Base-by-base conservation (phyloP, 2,888 invertebrate genomes). In the Lasius fuliginosus region DNA sequence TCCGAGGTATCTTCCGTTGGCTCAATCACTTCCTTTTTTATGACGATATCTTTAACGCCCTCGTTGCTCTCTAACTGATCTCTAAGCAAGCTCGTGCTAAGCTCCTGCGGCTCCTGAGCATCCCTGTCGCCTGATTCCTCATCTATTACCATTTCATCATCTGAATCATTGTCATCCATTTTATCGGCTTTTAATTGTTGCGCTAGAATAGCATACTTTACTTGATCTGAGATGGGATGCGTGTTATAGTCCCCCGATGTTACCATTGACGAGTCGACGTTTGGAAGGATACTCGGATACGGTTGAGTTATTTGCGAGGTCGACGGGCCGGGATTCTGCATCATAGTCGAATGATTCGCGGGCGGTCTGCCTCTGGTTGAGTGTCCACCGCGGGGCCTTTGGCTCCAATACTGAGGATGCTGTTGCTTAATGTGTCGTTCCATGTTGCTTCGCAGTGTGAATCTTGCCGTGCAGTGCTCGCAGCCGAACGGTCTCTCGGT, bases 391-490 rank as follows among this genome's bases (percentile, higher is more conserved):
- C 97, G 95, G 90, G 98, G 97, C 60, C 98, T 81, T 87, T 98
- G 97, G 76, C 97, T 97, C 97, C 98, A 98, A 93, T 97, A 97
- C 86, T 98, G 98, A 0, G 98, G 98, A 95, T 99, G 99, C 91
- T 99, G 98, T 91, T 98, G 98, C 93, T 99, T 99, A 3, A 99
- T 98, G 91, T 99, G 99, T 0, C 98, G 96, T 94, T 99, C 99
- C 98, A 99, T 99, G 92, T 99, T 99, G 12, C 98, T 98, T n/a
- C 98, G 96, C 15, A 99, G 95, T 0, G 99, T 99, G 92, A 99
- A 99, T 76, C 98, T 96, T 0, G 98, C 98, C 0, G 98, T 97
- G 94, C 99, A 99, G 93, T 98, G 98, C 83, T 98, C 98, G 94
- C 99, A 99, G 0, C 97, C 97, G 94, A 98, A 99, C 0, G 98